These are phyloP conservation scores for Belgica antarctica DNA, from an alignment of 2,888 invertebrate species.

Conservation along the genomic window DNA sequence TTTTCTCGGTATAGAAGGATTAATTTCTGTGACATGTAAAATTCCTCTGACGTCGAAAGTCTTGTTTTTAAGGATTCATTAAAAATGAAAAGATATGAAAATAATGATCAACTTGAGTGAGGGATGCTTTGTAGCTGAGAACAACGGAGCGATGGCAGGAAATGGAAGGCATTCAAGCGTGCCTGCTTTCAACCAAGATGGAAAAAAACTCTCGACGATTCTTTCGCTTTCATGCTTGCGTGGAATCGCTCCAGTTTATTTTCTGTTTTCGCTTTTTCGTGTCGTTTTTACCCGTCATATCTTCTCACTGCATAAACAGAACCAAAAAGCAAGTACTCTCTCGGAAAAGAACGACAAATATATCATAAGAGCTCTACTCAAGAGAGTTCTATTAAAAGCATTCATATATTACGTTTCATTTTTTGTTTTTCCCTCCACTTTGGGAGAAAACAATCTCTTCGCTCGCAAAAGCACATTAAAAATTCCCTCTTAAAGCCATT, in stretches of 20 bases:
- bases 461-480: not conserved
- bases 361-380: slow-evolving; percentile 29
- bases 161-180: slow-evolving; percentile 1
- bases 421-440: not conserved
- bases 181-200: not conserved
- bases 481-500: slow-evolving; percentile 23
- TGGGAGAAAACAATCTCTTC: slow-evolving; percentile 5
- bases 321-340: not conserved
- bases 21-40: slow-evolving; percentile 32
- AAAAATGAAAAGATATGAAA: not conserved
- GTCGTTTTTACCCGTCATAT: not conserved
- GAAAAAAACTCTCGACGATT: not conserved
- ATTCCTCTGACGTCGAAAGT: slow-evolving; percentile 5
- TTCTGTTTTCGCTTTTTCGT: slow-evolving; percentile 1
- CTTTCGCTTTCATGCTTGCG: not conserved
- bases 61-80: not conserved
- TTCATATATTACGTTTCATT: not conserved
- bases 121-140: not conserved
- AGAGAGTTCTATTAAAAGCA: slow-evolving; percentile 25
- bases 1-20: slow-evolving; percentile 14
- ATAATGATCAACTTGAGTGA: slow-evolving; percentile 13
- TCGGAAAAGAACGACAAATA: slow-evolving; percentile 9
- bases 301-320: not conserved
- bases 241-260: not conserved
- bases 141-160: slow-evolving; percentile 4